Percentiles rank a stretch among this genome's conserved stretches.
phyloP scores from a whole-genome alignment of 2,888 invertebrate species.

The Cheilosia vulpina region DNA sequence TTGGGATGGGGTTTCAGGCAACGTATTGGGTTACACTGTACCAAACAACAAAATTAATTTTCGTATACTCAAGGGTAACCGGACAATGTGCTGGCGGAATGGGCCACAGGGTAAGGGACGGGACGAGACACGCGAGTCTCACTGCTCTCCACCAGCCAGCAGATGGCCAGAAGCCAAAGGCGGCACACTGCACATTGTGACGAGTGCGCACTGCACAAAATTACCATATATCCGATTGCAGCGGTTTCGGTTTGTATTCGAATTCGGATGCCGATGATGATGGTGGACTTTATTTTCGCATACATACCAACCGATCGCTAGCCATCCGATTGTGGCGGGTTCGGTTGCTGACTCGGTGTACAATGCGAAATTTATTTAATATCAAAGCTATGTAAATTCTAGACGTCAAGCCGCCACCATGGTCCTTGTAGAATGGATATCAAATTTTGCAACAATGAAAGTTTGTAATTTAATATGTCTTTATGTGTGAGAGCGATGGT shows the following conservation, averaged over 20 bases:
- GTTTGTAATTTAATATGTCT: conserved; percentile 60
- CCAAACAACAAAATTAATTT: conserved; percentile 73
- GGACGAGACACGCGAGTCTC: not conserved
- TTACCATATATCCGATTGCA: conserved; percentile 72
- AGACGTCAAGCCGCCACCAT: conserved; percentile 32
- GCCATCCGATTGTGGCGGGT: conserved; percentile 22
- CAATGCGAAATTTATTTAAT: conserved; percentile 54
- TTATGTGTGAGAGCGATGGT: conserved; percentile 28
- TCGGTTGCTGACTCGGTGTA: conserved; percentile 31
- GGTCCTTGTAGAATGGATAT: conserved; percentile 51
- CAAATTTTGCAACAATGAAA: conserved; percentile 61
- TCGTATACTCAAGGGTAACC: conserved; percentile 67
- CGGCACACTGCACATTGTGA: conserved; percentile 31
- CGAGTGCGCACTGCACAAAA: conserved; percentile 57
- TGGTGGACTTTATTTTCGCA: conserved; percentile 43
- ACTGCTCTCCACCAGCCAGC: conserved; percentile 32
- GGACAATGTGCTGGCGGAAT: conserved; percentile 19
- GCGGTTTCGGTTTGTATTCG: conserved; percentile 59
- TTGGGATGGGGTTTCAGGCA: conserved; percentile 68
- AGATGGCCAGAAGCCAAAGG: conserved; percentile 65
- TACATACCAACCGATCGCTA: conserved; percentile 28
- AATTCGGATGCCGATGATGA: conserved; percentile 58
- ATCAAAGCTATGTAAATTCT: conserved; percentile 54
- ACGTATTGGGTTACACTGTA: conserved; percentile 62
- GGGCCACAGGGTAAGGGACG: conserved; percentile 21